Evolutionary conservation across 2,113 vertebrate species (phyloP).

Genomic region (Suricata suricatta): DNA sequence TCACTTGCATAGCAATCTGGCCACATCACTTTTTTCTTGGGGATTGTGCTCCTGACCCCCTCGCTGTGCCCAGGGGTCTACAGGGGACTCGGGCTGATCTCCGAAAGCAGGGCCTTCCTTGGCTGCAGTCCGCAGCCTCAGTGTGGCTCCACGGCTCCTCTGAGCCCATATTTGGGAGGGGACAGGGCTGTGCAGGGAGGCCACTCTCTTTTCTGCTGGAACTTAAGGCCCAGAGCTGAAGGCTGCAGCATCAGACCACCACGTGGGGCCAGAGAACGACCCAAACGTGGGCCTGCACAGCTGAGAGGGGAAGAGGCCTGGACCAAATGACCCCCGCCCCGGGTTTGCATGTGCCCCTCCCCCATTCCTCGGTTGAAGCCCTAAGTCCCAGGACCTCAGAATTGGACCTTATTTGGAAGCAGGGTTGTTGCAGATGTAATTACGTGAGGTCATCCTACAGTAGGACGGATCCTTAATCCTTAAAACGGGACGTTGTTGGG

Average conservation of each 20-base stretch:
- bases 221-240: background rate
- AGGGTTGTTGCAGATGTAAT: no score
- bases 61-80: accelerated
- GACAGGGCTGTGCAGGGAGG: background rate
- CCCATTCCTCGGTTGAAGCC: accelerated
- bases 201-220: background rate
- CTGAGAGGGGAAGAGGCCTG: background rate
- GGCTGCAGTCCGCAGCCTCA: accelerated
- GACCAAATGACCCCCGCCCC: accelerated
- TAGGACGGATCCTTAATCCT: no score
- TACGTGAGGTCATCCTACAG: no score
- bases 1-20: no score
- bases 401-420: background rate
- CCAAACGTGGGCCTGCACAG: background rate
- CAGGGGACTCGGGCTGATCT: background rate
- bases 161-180: accelerated
- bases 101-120: accelerated
- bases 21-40: background rate
- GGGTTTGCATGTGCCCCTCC: accelerated
- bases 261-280: accelerated
- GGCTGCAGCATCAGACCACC: background rate
- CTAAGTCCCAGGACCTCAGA: background rate
- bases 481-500: accelerated
- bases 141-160: accelerated
- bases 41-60: background rate